These are phyloP conservation scores for Myiagra hebetior DNA, from an alignment of 2,113 vertebrate species.

Conservation along the genomic window DNA sequence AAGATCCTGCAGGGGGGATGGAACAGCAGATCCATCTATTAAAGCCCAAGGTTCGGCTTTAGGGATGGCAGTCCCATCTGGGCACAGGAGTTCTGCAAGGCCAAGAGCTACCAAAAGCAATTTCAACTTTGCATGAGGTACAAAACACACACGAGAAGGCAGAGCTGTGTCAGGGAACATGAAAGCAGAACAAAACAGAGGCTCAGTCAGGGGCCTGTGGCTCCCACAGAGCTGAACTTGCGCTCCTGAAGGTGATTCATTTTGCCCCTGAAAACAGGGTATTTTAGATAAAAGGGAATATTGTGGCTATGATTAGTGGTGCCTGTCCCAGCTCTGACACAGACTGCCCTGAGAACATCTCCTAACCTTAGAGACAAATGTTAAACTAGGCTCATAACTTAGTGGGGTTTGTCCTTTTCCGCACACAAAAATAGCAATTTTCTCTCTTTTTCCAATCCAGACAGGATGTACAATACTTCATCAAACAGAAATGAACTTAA, in stretches of 20 bases:
- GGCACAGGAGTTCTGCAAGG: background rate
- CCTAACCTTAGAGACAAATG: background rate
- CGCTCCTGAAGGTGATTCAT: background rate
- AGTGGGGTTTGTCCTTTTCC: background rate
- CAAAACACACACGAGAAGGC: background rate
- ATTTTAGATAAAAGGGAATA: background rate
- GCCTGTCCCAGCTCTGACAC: background rate
- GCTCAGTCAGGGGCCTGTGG: background rate
- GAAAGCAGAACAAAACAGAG: background rate
- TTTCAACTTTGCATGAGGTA: background rate
- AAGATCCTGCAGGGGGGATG: background rate
- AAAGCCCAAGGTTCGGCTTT: background rate
- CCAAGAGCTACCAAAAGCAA: background rate
- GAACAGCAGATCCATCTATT: background rate
- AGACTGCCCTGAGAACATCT: background rate
- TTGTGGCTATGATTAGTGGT: background rate
- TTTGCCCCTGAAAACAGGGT: background rate
- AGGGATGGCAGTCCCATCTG: background rate
- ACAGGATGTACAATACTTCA: background rate
- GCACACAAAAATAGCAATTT: background rate
- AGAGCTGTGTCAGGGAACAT: accelerated
- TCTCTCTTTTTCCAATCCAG: background rate
- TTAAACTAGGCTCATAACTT: background rate
- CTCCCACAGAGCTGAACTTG: background rate
- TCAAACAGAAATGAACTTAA: background rate